A percentile compares a stretch with the other conserved stretches of the same genome.
phyloP scores from a whole-genome alignment of 2,888 invertebrate species.

The Deroplatys truncata region DNA sequence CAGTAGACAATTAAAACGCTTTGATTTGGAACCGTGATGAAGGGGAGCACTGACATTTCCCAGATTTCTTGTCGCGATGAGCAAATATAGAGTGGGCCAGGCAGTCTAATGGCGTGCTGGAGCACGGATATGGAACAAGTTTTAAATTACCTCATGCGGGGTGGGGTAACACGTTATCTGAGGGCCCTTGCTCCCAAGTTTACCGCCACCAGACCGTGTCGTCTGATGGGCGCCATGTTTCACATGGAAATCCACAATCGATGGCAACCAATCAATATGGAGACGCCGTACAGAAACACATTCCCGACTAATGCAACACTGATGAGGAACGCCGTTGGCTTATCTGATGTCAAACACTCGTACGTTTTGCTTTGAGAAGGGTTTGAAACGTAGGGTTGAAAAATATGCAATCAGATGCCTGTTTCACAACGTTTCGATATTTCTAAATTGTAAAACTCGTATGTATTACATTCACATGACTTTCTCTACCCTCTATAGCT shows the following conservation, averaged over 20 bases:
- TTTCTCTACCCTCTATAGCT: too few species aligned
- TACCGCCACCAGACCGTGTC: not conserved
- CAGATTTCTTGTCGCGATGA: not conserved
- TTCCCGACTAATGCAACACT: not conserved
- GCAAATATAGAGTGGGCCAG: not conserved
- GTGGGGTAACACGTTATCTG: not conserved
- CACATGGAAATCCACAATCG: not conserved
- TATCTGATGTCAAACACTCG: too few species aligned
- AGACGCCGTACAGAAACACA: not conserved
- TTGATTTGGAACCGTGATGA: too few species aligned
- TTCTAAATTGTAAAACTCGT: too few species aligned
- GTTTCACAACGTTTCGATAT: too few species aligned
- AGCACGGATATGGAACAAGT: not conserved
- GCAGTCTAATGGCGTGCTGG: not conserved
- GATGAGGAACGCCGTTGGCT: too few species aligned
- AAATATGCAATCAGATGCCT: too few species aligned
- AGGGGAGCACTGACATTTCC: too few species aligned
- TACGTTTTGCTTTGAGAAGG: too few species aligned
- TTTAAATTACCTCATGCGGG: not conserved
- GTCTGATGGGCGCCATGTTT: not conserved
- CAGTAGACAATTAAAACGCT: too few species aligned
- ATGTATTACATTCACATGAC: too few species aligned
- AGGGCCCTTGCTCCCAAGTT: not conserved
- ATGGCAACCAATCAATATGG: not conserved
- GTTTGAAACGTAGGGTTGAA: too few species aligned